Conservation (phyloP, 2,113 vertebrate genomes). For the Cromileptes altivelis region DNA sequence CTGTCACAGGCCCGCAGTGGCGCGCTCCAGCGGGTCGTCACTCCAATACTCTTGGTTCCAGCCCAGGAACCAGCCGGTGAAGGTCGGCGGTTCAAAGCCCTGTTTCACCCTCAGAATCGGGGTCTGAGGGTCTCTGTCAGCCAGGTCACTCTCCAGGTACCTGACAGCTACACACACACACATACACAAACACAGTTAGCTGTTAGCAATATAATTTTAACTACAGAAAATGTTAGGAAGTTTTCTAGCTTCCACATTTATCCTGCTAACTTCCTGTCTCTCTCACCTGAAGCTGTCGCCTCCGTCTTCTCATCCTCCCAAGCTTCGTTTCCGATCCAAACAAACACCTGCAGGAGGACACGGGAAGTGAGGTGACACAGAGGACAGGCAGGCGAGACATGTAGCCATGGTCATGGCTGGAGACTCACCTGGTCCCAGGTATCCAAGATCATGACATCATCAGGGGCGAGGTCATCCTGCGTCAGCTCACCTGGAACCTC, state of each 20-base stretch:
- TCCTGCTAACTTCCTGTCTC: background rate
- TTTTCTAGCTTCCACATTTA: too few relatives aligned
- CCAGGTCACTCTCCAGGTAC: constrained; percentile 89
- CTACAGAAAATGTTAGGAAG: too few relatives aligned
- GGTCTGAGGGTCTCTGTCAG: constrained; percentile 85
- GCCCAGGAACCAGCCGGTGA: constrained; percentile 94
- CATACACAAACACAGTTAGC: too few relatives aligned
- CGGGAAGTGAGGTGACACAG: background rate
- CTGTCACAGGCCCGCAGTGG: constrained; percentile 64
- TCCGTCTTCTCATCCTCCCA: constrained; percentile 89
- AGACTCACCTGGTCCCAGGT: constrained; percentile 91
- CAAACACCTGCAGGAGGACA: constrained; percentile 85
- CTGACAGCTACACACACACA: constrained; percentile 78
- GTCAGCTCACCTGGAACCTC: constrained; percentile 93
- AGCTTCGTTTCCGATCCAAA: constrained; percentile 93
- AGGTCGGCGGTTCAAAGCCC: constrained; percentile 90
- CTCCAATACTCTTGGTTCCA: constrained; percentile 91
- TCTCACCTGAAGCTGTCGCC: constrained; percentile 86
- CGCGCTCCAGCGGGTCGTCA: constrained; percentile 44
- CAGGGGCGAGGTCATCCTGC: constrained; percentile 92
- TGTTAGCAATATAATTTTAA: too few relatives aligned
- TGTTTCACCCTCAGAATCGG: constrained; percentile 85
- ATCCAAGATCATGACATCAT: constrained; percentile 95
- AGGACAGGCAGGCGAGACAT: rapidly evolving
- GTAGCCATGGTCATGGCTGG: background rate